Percentiles rank a stretch among this genome's conserved stretches.
Evolutionary conservation across 2,797 vertebrate species (phyloP).

Genomic region (Urophycis tenuis): DNA sequence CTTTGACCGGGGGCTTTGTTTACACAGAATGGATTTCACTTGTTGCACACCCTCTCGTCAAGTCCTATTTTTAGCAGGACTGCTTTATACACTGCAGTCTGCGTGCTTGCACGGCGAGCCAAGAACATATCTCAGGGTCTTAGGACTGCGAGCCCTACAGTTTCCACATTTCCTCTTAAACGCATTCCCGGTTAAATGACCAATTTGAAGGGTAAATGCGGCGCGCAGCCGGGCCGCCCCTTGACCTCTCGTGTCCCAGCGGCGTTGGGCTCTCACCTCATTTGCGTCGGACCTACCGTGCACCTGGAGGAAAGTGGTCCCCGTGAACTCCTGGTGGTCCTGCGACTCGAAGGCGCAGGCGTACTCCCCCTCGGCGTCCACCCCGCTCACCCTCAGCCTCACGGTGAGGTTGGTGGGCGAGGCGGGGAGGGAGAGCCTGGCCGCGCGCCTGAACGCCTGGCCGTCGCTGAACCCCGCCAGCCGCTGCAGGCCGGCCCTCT

Average conservation of each 20-base stretch:
- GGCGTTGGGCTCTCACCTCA: background rate
- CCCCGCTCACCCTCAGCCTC: conserved; percentile 44
- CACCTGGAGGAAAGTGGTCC: conserved; percentile 46
- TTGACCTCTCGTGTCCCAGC: background rate
- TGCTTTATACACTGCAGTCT: background rate
- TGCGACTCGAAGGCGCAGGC: conserved; percentile 52
- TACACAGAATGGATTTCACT: background rate
- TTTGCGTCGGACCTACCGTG: conserved; percentile 51
- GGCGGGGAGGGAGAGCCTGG: conserved; percentile 43
- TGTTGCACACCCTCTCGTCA: background rate
- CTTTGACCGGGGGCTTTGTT: background rate
- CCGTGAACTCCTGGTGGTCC: background rate
- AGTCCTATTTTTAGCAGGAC: background rate
- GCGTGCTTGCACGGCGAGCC: background rate
- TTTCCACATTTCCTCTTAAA: background rate
- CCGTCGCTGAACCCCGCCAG: conserved; percentile 39
- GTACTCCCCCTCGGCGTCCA: conserved; percentile 62
- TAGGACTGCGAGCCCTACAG: background rate
- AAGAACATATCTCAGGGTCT: background rate
- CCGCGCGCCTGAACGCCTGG: background rate
- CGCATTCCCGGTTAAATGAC: too few relatives aligned
- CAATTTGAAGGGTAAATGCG: too few relatives aligned
- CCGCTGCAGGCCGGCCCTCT: background rate
- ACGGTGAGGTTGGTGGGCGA: conserved; percentile 67
- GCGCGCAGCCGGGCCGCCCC: background rate